Base-by-base conservation (phyloP, 2,113 vertebrate genomes). In the Chaenocephalus aceratus region DNA sequence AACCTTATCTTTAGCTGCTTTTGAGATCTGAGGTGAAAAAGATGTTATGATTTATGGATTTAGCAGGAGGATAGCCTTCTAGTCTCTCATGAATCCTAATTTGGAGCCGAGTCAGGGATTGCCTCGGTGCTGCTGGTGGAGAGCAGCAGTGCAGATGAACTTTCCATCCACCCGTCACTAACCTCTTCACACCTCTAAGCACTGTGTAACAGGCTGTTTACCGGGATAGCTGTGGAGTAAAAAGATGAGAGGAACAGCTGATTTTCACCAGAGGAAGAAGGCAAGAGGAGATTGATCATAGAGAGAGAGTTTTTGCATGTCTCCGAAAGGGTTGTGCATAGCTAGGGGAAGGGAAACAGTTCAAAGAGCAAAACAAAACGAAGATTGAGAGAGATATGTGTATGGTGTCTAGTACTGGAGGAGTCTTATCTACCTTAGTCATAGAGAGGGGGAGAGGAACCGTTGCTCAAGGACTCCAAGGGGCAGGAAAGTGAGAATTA, bases 21-120 rank as follows among this genome's bases (percentile, higher is more conserved):
- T 70, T 57, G 73, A 82, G 83, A 85, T 76, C 36, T 30, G 60
- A 57, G 52, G 21, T 61, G 59, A 79, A 72, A 89, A 89, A 86
- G 75, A 90, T 88, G 80, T 85, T 87, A 85, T 91, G 89, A 93
- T 90, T 88, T 88, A 90, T 90, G 82, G 82, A 88, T 79, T 84
- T 83, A 77, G 75, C 53, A 65, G 72, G 49, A 62, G 61, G 66
- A 86, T 59, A 46, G 82, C 73, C 75, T 66, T 72, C 80, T 53
- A 66, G 36, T 2, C 76, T 58, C 58, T 75, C 71, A 71, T 88
- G 91, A 92, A 92, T 92, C 81, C 56, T 84, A 91, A 93, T 91
- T 90, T 80, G 26, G 48, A 79, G 63, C 44, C 6, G 68, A 83
- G 53, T 46, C 65, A 30, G 79, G 81, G 68, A 79, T 72, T 75